phyloP scores from a whole-genome alignment of 2,888 invertebrate genomes.

The Spisula subtruncata region DNA sequence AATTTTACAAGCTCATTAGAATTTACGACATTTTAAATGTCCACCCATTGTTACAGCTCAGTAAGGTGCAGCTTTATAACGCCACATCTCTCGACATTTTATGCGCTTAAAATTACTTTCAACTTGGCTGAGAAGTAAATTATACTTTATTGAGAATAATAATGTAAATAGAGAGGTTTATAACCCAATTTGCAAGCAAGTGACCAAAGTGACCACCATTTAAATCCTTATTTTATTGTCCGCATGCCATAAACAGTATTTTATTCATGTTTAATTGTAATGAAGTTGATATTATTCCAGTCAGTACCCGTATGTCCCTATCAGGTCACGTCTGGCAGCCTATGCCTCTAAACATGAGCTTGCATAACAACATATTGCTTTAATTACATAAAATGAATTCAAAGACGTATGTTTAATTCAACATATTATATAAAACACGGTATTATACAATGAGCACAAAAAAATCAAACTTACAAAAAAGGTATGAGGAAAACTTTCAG shows the following conservation, averaged over 20 bases:
- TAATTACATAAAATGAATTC: not conserved
- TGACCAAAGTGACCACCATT: conserved; percentile 24
- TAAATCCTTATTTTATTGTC: conserved; percentile 25
- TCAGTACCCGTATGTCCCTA: conserved; percentile 24
- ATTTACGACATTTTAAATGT: conserved; percentile 7
- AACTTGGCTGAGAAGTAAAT: not conserved
- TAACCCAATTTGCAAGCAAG: conserved; percentile 17
- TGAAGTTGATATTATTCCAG: conserved; percentile 20
- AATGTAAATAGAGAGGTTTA: conserved; percentile 23
- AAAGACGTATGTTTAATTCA: not conserved
- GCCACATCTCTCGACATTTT: not conserved
- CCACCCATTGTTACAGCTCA: not conserved
- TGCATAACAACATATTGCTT: not conserved
- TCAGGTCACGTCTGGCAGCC: conserved; percentile 30
- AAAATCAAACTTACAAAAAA: conserved; percentile 11
- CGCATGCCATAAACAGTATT: conserved; percentile 46
- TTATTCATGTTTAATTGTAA: conserved; percentile 31
- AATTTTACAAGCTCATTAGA: not conserved
- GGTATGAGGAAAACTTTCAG: no score
- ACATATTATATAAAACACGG: not conserved
- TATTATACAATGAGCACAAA: not conserved
- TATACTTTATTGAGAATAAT: not conserved
- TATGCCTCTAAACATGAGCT: conserved; percentile 28
- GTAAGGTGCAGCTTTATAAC: not conserved
- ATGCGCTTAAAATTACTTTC: conserved; percentile 8